Evolutionary conservation across 2,797 vertebrate genomes (phyloP).

Genomic region (Schizopygopsis malacanthus): DNA sequence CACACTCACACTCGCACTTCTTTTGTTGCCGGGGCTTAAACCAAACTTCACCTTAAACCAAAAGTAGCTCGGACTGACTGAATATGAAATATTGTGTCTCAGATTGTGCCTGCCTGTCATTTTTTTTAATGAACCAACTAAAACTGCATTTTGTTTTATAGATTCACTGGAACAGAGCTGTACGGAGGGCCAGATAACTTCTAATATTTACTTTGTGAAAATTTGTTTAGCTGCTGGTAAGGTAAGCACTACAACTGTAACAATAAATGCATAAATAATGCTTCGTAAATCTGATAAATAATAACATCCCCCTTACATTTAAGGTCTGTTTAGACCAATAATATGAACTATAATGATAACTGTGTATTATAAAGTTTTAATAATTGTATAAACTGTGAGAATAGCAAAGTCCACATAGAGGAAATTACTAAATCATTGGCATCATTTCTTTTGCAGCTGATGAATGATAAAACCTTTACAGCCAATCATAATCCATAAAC

Average conservation of each 20-base stretch:
- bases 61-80: not conserved
- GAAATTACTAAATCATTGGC: not conserved
- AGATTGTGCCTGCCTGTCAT: not conserved
- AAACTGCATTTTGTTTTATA: not conserved
- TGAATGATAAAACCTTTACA: not conserved
- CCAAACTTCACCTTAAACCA: constrained; percentile 26
- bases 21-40: constrained; percentile 34
- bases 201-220: not conserved
- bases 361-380: not conserved
- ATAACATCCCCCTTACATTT: not conserved
- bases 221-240: not conserved
- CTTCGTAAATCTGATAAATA: not conserved
- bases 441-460: not conserved
- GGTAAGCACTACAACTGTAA: not conserved
- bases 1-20: constrained; percentile 15
- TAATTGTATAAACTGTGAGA: not conserved
- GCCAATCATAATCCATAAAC: not conserved
- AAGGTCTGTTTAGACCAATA: not conserved
- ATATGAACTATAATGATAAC: not conserved
- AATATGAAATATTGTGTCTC: not conserved
- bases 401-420: not conserved
- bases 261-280: not conserved
- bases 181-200: not conserved
- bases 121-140: constrained; percentile 27
- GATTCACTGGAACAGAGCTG: not conserved